Evolutionary conservation across 2,888 invertebrate species (phyloP).

Genomic region (Nymphalis urticae): DNA sequence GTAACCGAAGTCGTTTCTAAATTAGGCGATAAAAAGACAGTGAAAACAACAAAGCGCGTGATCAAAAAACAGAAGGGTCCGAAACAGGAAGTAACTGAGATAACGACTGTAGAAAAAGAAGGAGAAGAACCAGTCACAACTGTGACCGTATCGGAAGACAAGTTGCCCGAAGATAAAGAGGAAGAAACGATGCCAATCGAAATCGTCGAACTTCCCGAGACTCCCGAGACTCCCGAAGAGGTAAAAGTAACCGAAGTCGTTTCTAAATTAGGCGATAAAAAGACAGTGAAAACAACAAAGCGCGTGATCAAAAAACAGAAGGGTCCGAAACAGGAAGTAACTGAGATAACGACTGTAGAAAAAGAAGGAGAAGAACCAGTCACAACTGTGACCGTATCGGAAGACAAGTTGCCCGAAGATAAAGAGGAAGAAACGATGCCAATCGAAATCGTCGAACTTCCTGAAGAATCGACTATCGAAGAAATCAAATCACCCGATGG

Average conservation of each 20-base stretch:
- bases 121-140: conserved; percentile 17
- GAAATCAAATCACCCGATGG: neutral
- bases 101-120: conserved; percentile 47
- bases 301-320: conserved; percentile 38
- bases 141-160: conserved; percentile 44
- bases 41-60: conserved; percentile 13
- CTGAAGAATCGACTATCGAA: conserved; percentile 40
- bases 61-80: conserved; percentile 13
- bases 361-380: neutral
- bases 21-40: conserved; percentile 42
- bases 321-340: conserved; percentile 2
- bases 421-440: conserved; percentile 44
- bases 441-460: conserved; percentile 48
- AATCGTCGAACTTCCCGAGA: conserved; percentile 45
- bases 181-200: conserved; percentile 36
- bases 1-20: conserved; percentile 39
- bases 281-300: conserved; percentile 42
- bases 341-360: conserved; percentile 1
- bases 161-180: conserved; percentile 35
- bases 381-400: neutral
- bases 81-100: conserved; percentile 40
- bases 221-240: conserved; percentile 6
- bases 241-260: neutral
- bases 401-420: neutral
- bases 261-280: conserved; percentile 14